Evolutionary conservation across 2,113 vertebrate genomes (phyloP).

Genomic region (Rhinogobius similis): DNA sequence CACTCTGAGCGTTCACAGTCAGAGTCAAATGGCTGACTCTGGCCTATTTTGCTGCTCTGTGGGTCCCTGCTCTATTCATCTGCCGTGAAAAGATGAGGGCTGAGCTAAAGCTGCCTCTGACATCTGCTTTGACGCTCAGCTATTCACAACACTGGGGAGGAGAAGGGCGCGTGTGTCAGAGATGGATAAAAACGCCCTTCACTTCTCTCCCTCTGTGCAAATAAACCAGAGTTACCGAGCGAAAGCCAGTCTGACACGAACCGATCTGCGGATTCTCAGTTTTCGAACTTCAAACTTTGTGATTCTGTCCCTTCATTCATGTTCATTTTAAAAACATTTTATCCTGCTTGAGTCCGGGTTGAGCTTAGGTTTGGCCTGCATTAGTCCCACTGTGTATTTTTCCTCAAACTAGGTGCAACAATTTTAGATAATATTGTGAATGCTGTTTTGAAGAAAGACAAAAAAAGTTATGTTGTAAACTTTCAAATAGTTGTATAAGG

Average conservation of each 20-base stretch:
- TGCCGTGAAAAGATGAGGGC: constrained; percentile 38
- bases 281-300: no score
- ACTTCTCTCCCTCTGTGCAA: constrained; percentile 22
- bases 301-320: background rate
- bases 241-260: background rate
- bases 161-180: constrained; percentile 54
- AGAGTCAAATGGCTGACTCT: constrained; percentile 38
- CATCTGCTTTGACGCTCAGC: constrained; percentile 65
- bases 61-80: constrained; percentile 55
- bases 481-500: no score
- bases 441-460: no score
- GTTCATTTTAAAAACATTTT: no score
- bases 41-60: constrained; percentile 46
- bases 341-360: background rate
- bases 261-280: no score
- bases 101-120: constrained; percentile 41
- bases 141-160: constrained; percentile 42
- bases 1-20: background rate
- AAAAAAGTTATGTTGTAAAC: no score
- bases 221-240: background rate
- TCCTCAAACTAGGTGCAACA: no score
- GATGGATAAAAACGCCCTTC: constrained; percentile 27
- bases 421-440: no score
- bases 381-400: no score
- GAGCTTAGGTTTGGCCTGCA: background rate